Percentiles rank a stretch among this genome's conserved stretches.
These are phyloP conservation scores for Sialis fuliginosa DNA, from an alignment of 2,888 invertebrate species.

Conservation along the genomic window DNA sequence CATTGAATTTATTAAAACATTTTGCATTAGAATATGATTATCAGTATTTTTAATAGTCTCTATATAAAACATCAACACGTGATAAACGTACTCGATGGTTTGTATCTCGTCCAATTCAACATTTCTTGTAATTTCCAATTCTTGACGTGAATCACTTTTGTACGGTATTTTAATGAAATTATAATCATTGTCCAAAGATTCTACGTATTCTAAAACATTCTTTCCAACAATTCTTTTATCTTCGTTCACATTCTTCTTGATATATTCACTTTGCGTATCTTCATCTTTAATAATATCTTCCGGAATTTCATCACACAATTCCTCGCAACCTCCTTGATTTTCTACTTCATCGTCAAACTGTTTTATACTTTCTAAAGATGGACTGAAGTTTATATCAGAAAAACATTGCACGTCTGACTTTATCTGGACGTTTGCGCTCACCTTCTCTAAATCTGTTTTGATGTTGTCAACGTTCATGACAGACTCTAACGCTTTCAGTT, in stretches of 20 bases:
- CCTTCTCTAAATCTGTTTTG: neutral
- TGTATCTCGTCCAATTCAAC: slow-evolving; percentile 19
- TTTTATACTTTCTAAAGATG: slow-evolving; percentile 24
- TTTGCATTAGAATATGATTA: slow-evolving; percentile 28
- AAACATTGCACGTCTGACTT: slow-evolving; percentile 1
- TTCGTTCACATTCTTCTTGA: slow-evolving; percentile 1
- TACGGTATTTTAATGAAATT: neutral
- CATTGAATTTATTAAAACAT: slow-evolving; percentile 24
- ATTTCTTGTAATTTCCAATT: slow-evolving; percentile 11
- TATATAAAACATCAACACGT: slow-evolving; percentile 24
- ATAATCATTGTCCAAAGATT: slow-evolving; percentile 6
- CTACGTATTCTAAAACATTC: slow-evolving; percentile 8
- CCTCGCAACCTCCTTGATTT: slow-evolving; percentile 24
- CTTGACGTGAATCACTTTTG: slow-evolving; percentile 4
- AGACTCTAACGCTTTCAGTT: slow-evolving; percentile 21
- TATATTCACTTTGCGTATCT: neutral
- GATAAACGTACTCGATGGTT: slow-evolving; percentile 20
- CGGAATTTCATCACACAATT: slow-evolving; percentile 4
- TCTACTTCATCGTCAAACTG: slow-evolving; percentile 25
- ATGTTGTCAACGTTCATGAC: neutral
- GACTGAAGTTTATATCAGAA: slow-evolving; percentile 20
- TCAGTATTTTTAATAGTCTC: slow-evolving; percentile 23
- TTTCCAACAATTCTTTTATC: slow-evolving; percentile 5
- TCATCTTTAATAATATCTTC: neutral
- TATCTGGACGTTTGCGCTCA: slow-evolving; percentile 3